These are phyloP conservation scores for Gonocerus acuteangulatus DNA, from an alignment of 2,888 invertebrate genomes.

Conservation along the genomic window DNA sequence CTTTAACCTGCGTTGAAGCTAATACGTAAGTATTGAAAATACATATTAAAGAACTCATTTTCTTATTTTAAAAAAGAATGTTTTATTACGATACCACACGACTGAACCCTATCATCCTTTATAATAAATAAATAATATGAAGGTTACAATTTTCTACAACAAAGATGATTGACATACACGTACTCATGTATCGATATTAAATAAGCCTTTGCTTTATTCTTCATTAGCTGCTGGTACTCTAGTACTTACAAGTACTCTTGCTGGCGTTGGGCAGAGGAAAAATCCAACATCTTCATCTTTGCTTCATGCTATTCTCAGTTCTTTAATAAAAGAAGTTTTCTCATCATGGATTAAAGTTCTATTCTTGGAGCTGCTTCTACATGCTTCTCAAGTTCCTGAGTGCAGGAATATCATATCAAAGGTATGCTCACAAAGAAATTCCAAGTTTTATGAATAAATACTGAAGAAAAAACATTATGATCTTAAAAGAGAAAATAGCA, in stretches of 20 bases:
- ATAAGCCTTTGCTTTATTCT: background rate
- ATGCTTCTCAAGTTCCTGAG: slow-evolving; percentile 52
- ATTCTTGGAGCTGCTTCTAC: slow-evolving; percentile 48
- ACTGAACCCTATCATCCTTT: too few relatives aligned
- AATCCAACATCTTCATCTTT: slow-evolving; percentile 48
- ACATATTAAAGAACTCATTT: too few relatives aligned
- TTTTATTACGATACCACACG: too few relatives aligned
- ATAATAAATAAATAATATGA: too few relatives aligned
- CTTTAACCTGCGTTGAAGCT: too few relatives aligned
- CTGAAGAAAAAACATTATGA: background rate
- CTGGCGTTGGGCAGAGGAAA: slow-evolving; percentile 49
- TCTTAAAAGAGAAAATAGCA: background rate
- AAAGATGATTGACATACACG: too few relatives aligned
- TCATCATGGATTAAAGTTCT: slow-evolving; percentile 45
- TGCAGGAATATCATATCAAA: slow-evolving; percentile 55
- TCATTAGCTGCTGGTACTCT: slow-evolving; percentile 48
- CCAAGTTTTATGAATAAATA: background rate
- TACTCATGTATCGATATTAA: too few relatives aligned
- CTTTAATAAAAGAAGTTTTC: slow-evolving; percentile 49
- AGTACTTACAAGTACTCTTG: slow-evolving; percentile 47
- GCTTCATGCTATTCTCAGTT: slow-evolving; percentile 48
- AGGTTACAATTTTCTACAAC: too few relatives aligned
- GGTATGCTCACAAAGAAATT: too few relatives aligned
- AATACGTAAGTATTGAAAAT: too few relatives aligned
- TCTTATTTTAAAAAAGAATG: too few relatives aligned